Evolutionary conservation across 2,113 vertebrate species (phyloP).

Genomic region (Pomatostomus ruficeps): DNA sequence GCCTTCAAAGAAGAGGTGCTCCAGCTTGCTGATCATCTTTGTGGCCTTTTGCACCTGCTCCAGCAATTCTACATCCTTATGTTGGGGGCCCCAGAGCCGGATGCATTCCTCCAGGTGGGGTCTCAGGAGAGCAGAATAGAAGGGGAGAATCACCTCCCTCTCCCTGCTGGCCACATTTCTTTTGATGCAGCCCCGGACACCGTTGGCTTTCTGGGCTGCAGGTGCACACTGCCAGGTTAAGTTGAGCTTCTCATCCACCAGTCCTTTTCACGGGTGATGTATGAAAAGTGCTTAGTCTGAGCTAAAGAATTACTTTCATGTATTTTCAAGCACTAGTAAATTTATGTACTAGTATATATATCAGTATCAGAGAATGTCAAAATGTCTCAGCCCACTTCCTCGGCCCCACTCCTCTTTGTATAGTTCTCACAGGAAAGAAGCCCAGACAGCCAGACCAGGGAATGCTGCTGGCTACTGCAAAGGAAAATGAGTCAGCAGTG

Average conservation of each 20-base stretch:
- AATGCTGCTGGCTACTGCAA: background rate
- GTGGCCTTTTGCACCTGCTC: background rate
- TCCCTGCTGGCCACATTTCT: background rate
- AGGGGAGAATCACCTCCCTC: background rate
- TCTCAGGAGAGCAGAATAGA: background rate
- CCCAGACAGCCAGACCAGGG: background rate
- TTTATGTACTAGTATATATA: background rate
- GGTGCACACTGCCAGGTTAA: background rate
- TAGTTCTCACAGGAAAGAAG: background rate
- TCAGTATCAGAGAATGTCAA: background rate
- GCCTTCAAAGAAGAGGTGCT: background rate
- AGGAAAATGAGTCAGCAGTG: background rate
- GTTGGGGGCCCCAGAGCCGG: background rate
- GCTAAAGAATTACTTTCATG: background rate
- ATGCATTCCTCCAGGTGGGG: background rate
- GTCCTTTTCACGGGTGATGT: background rate
- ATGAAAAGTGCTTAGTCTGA: fast-evolving
- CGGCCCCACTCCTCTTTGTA: fast-evolving
- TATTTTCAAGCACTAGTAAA: background rate
- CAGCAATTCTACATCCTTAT: background rate
- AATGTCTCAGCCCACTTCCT: background rate
- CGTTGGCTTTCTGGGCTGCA: background rate
- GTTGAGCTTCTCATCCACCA: background rate
- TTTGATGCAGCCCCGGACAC: background rate
- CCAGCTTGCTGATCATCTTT: background rate